Percentiles rank a stretch among this genome's conserved stretches.
Evolutionary conservation across 1,140 invertebrate genomes (phyloP).

Genomic region (Drosophila kohkoa): DNA sequence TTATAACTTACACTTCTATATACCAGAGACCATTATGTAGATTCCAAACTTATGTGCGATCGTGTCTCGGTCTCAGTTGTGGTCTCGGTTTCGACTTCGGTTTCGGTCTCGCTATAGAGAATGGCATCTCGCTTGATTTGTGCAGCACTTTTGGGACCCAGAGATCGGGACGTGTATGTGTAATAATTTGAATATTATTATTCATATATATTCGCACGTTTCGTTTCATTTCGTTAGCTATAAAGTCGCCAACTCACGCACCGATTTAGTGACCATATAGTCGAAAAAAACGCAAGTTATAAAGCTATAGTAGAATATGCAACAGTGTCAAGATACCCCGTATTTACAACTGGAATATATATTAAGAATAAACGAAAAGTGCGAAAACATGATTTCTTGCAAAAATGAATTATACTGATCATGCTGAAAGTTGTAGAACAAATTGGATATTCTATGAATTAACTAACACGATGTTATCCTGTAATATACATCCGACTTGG

Average conservation of each 20-base stretch:
- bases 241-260: constrained; percentile 60
- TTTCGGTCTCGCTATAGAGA: constrained; percentile 39
- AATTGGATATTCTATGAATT: no score
- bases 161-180: constrained; percentile 37
- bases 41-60: background rate
- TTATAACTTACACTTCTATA: constrained; percentile 54
- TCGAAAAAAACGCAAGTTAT: constrained; percentile 4
- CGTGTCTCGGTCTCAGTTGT: background rate
- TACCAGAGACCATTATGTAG: constrained; percentile 11
- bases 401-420: background rate
- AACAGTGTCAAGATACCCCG: background rate
- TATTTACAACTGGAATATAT: background rate
- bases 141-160: constrained; percentile 27
- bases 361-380: background rate
- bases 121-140: constrained; percentile 20
- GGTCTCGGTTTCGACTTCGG: background rate
- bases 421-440: no score
- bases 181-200: constrained; percentile 77
- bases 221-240: constrained; percentile 60
- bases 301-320: background rate
- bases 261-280: constrained; percentile 63
- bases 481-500: no score
- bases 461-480: no score
- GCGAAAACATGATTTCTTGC: background rate
- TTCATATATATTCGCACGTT: constrained; percentile 73